These are phyloP conservation scores for Polyommatus iphigenia DNA, from an alignment of 2,888 invertebrate species.

Conservation along the genomic window DNA sequence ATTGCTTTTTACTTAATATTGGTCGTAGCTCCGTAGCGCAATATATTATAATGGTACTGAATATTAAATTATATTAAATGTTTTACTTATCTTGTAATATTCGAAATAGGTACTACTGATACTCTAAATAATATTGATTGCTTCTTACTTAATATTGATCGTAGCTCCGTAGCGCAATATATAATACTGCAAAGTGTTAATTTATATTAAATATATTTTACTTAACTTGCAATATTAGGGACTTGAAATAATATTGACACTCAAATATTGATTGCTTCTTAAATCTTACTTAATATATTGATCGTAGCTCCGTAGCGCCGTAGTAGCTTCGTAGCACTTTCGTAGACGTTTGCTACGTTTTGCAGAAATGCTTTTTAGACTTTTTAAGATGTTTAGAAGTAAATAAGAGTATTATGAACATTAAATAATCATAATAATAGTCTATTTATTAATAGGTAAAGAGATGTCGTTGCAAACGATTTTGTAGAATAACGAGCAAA, in stretches of 20 bases:
- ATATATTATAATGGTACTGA: constrained; percentile 35
- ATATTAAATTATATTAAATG: not conserved
- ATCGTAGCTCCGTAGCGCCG: not conserved
- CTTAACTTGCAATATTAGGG: not conserved
- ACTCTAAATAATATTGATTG: not conserved
- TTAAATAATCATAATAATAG: not conserved
- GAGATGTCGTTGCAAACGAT: constrained; percentile 10
- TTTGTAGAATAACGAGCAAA: not conserved
- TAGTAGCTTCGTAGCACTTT: not conserved
- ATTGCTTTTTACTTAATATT: no score
- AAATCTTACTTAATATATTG: no score
- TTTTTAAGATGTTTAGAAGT: not conserved
- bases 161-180: no score
- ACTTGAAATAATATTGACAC: not conserved
- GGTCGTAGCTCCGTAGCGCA: not conserved
- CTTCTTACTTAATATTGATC: no score
- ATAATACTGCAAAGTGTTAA: not conserved
- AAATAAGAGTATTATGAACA: not conserved
- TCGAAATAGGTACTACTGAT: not conserved
- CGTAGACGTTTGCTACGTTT: not conserved
- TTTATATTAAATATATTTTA: constrained; percentile 7
- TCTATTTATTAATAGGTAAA: not conserved
- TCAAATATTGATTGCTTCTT: not conserved
- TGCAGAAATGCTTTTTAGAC: not conserved
- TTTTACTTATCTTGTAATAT: not conserved